These are phyloP conservation scores for Omphaloscelis lunosa DNA, from an alignment of 2,888 invertebrate species.

Conservation along the genomic window DNA sequence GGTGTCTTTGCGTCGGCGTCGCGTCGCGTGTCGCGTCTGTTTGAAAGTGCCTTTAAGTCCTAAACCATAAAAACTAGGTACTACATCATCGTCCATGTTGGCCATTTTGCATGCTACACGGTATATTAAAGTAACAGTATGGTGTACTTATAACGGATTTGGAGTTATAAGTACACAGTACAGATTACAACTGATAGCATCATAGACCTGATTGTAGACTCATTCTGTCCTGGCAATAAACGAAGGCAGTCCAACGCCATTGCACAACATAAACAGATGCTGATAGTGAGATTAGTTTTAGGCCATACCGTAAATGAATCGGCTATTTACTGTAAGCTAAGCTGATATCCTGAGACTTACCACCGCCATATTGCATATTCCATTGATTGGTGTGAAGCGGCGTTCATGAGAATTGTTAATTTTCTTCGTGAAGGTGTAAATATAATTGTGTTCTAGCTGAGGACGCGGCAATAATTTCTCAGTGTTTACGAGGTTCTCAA, in stretches of 20 bases:
- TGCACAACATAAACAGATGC: too few relatives aligned
- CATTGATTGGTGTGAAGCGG: slow-evolving; percentile 1
- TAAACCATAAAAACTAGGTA: background rate
- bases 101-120: background rate
- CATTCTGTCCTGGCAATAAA: background rate
- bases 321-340: too few relatives aligned
- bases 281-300: too few relatives aligned
- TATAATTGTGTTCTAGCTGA: background rate
- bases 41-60: too few relatives aligned
- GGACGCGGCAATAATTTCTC: background rate
- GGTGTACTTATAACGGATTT: too few relatives aligned
- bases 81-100: background rate
- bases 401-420: slow-evolving; percentile 23
- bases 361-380: background rate
- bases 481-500: background rate
- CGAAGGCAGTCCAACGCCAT: background rate
- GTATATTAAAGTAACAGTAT: background rate
- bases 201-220: too few relatives aligned
- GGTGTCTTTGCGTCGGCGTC: too few relatives aligned
- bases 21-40: too few relatives aligned
- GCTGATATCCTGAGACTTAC: too few relatives aligned
- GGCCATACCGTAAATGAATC: too few relatives aligned
- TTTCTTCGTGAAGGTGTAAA: slow-evolving; percentile 1
- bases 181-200: too few relatives aligned
- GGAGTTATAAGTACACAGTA: too few relatives aligned